Evolutionary conservation across 2,888 invertebrate species (phyloP).

Genomic region (Noctua pronuba): DNA sequence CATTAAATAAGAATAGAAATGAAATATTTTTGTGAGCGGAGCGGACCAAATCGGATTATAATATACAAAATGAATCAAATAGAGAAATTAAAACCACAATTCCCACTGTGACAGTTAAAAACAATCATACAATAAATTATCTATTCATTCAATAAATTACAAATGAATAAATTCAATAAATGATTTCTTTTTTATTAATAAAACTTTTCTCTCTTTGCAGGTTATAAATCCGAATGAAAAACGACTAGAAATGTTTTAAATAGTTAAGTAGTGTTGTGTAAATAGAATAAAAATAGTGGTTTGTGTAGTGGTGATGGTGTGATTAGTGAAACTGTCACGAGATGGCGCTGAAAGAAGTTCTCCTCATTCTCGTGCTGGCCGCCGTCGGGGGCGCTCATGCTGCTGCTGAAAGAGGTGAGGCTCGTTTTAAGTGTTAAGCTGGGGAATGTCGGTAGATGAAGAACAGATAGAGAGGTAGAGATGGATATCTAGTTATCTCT

Average conservation of each 20-base stretch:
- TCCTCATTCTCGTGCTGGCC: constrained; percentile 70
- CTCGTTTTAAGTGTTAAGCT: not conserved
- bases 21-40: constrained; percentile 3
- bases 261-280: constrained; percentile 59
- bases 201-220: constrained; percentile 66
- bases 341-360: constrained; percentile 75
- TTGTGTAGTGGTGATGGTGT: constrained; percentile 73
- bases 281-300: constrained; percentile 46
- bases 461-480: too few species aligned
- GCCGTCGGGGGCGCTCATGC: constrained; percentile 68
- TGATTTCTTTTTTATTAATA: constrained; percentile 5
- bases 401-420: constrained; percentile 74
- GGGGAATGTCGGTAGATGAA: not conserved
- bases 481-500: not conserved
- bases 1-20: not conserved
- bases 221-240: constrained; percentile 68
- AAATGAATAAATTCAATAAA: not conserved
- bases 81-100: constrained; percentile 25
- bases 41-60: constrained; percentile 13
- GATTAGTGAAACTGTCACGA: constrained; percentile 70
- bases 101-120: constrained; percentile 47
- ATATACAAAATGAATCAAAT: constrained; percentile 8
- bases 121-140: not conserved
- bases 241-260: constrained; percentile 71
- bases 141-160: constrained; percentile 15